Evolutionary conservation across 1,140 invertebrate genomes (phyloP).

Genomic region (Dreissena polymorpha): DNA sequence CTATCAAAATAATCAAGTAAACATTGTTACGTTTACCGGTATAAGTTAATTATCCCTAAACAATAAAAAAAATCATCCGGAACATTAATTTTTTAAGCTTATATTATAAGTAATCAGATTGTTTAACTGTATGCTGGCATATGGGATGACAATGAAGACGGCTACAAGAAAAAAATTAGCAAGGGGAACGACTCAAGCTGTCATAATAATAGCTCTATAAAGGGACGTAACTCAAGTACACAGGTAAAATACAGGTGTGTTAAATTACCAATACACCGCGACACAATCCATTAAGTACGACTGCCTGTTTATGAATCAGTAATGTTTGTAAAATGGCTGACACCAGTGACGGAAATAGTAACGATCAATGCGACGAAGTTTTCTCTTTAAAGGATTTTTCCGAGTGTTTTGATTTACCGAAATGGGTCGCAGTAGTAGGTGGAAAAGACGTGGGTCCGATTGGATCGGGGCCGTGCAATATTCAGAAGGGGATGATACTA

Average conservation of each 20-base stretch:
- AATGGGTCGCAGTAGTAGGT: constrained; percentile 50
- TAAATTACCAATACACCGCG: constrained; percentile 13
- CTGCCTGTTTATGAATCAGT: neutral
- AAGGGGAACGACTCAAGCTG: too few species aligned
- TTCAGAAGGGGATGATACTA: constrained; percentile 53
- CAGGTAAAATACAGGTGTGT: constrained; percentile 43
- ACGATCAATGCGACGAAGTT: constrained; percentile 25
- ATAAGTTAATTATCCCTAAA: too few species aligned
- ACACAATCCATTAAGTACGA: constrained; percentile 1
- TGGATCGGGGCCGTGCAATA: constrained; percentile 44
- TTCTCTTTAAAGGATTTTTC: constrained; percentile 48
- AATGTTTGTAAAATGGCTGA: constrained; percentile 49
- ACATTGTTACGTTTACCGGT: too few species aligned
- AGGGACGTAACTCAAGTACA: constrained; percentile 38
- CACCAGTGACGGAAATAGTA: constrained; percentile 47
- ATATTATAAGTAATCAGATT: too few species aligned
- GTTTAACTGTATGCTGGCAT: too few species aligned
- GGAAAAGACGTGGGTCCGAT: constrained; percentile 20
- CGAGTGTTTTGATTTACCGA: constrained; percentile 50
- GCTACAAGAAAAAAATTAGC: too few species aligned
- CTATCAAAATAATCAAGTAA: too few species aligned
- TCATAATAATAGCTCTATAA: neutral
- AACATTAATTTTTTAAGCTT: too few species aligned
- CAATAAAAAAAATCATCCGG: too few species aligned
- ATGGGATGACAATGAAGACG: too few species aligned